A percentile compares a stretch with the other conserved stretches of the same genome.
These are phyloP conservation scores for Zapus hudsonius DNA, from an alignment of 2,113 vertebrate genomes.

Conservation along the genomic window DNA sequence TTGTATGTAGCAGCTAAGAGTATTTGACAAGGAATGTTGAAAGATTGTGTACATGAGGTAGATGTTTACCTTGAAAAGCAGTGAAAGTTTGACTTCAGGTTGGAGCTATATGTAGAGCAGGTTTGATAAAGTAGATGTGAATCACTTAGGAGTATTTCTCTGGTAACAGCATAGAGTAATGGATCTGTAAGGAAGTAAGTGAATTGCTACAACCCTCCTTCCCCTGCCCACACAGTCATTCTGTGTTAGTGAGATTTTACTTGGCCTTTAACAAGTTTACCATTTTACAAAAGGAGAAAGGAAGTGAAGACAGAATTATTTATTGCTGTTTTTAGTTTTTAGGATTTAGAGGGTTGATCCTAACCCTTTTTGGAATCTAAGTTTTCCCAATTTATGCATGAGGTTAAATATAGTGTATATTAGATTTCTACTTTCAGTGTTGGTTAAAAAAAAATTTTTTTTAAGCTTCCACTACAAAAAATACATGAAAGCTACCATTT, in stretches of 20 bases:
- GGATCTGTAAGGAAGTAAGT: conserved; percentile 28
- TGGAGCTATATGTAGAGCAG: neutral
- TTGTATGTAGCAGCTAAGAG: neutral
- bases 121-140: neutral
- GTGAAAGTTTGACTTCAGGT: neutral
- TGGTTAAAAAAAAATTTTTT: neutral
- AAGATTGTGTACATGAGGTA: neutral
- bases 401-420: neutral
- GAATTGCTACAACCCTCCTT: conserved; percentile 42
- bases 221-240: neutral
- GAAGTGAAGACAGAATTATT: conserved; percentile 28
- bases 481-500: conserved; percentile 18
- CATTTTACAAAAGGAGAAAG: conserved; percentile 46
- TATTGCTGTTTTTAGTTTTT: conserved; percentile 31
- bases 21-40: neutral
- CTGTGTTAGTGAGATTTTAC: conserved; percentile 17
- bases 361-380: neutral
- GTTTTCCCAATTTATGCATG: conserved; percentile 19
- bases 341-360: neutral
- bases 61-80: conserved; percentile 10
- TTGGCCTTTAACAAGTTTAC: neutral
- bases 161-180: neutral
- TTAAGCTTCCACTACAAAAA: conserved; percentile 4
- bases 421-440: conserved; percentile 27
- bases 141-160: conserved; percentile 37